Percentiles rank a stretch among this genome's conserved stretches.
These are phyloP conservation scores for Lasioglossum zephyrum DNA, from an alignment of 2,888 invertebrate genomes.

Conservation along the genomic window DNA sequence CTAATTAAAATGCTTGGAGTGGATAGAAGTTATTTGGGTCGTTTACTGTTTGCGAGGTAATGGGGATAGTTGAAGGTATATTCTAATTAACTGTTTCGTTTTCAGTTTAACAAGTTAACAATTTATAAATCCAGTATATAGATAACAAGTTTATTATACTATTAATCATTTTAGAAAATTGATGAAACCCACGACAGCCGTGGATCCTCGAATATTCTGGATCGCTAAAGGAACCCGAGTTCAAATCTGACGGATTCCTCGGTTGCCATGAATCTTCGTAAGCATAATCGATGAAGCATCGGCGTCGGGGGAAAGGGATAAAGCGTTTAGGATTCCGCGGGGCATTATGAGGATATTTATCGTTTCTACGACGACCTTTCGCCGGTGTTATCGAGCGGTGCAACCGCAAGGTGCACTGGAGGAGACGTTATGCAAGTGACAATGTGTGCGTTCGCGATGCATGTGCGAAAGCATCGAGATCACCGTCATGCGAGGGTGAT, in stretches of 20 bases:
- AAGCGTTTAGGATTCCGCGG: neutral
- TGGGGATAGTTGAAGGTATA: neutral
- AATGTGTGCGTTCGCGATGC: slow-evolving; percentile 29
- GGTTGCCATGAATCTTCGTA: neutral
- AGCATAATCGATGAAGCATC: slow-evolving; percentile 1
- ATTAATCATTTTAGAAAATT: neutral
- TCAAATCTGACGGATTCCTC: neutral
- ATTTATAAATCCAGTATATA: neutral
- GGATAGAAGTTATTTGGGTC: slow-evolving; percentile 3
- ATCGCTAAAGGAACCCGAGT: neutral
- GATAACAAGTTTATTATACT: too few species aligned
- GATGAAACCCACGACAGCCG: neutral
- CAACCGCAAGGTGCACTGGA: neutral
- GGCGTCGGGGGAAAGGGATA: neutral
- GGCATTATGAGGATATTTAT: slow-evolving; percentile 17
- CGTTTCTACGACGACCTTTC: slow-evolving; percentile 34
- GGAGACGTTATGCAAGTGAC: slow-evolving; percentile 33
- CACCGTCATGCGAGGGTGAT: slow-evolving; percentile 67
- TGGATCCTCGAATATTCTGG: neutral
- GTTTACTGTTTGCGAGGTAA: slow-evolving; percentile 33
- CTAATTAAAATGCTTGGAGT: slow-evolving; percentile 7
- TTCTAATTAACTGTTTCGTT: neutral
- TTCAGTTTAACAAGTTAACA: neutral
- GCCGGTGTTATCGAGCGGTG: slow-evolving; percentile 12
- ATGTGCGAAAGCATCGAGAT: slow-evolving; percentile 53